These are phyloP conservation scores for Gymnothorax javanicus DNA, from an alignment of 2,797 vertebrate genomes.

Conservation along the genomic window DNA sequence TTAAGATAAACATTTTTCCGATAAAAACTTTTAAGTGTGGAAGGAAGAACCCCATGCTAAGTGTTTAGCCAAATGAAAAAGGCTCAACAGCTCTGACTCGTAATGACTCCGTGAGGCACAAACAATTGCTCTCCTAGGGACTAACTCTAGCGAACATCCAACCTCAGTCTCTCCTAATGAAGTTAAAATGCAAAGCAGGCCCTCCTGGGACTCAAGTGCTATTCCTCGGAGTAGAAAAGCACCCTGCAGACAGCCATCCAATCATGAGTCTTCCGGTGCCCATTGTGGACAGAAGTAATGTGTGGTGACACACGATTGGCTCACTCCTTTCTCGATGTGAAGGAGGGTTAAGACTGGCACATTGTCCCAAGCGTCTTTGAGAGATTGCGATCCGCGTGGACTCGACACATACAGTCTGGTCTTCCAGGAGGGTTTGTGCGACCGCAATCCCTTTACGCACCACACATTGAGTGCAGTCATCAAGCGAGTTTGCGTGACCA, in stretches of 20 bases:
- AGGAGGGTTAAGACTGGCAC: neutral
- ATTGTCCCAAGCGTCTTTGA: neutral
- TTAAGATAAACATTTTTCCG: neutral
- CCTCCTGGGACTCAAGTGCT: neutral
- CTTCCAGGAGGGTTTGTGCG: neutral
- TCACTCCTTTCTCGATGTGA: neutral
- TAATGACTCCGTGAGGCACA: neutral
- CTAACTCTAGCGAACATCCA: neutral
- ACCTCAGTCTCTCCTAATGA: neutral
- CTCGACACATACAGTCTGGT: neutral
- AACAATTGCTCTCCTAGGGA: neutral
- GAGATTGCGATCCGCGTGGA: neutral
- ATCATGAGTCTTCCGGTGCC: neutral
- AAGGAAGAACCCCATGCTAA: neutral
- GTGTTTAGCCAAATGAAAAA: neutral
- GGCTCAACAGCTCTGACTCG: neutral
- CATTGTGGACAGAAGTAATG: neutral
- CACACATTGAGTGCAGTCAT: too few relatives aligned
- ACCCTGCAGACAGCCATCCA: neutral
- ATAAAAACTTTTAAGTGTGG: neutral
- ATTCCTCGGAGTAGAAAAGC: neutral
- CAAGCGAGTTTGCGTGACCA: too few relatives aligned
- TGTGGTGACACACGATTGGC: neutral
- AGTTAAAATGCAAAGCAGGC: neutral
- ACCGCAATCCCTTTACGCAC: too few relatives aligned